These are phyloP conservation scores for Microplitis deprimator DNA, from an alignment of 2,888 invertebrate genomes.

Conservation along the genomic window DNA sequence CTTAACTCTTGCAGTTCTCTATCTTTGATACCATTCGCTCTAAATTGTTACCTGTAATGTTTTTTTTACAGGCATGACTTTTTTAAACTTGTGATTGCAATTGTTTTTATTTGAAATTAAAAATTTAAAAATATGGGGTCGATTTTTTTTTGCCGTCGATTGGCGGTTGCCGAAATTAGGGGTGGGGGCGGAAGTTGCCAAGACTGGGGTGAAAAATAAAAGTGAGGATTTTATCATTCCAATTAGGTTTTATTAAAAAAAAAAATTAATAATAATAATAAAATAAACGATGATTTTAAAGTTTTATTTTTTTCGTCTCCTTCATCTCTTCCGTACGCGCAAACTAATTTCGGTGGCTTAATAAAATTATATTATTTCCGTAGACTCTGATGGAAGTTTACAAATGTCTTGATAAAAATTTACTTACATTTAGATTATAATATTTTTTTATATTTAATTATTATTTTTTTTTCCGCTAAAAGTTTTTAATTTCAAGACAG, in stretches of 20 bases:
- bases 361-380: slow-evolving; percentile 62
- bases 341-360: slow-evolving; percentile 61
- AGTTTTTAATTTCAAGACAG: not conserved
- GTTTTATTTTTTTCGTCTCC: slow-evolving; percentile 34
- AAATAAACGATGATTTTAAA: not conserved
- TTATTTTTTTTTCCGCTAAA: not conserved
- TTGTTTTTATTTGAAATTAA: no score
- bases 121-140: no score
- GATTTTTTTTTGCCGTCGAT: not conserved
- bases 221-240: slow-evolving; percentile 50
- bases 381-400: slow-evolving; percentile 47
- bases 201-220: not conserved
- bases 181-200: not conserved
- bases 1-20: not conserved
- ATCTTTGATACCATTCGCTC: not conserved
- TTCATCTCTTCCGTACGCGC: slow-evolving; percentile 49
- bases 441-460: not conserved
- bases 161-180: not conserved
- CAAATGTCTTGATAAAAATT: slow-evolving; percentile 42
- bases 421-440: not conserved
- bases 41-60: no score
- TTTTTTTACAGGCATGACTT: no score
- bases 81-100: no score
- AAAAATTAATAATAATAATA: slow-evolving; percentile 17
- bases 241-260: slow-evolving; percentile 62